Evolutionary conservation across 2,113 vertebrate species (phyloP).

Genomic region (Chlorodrepanis virens): DNA sequence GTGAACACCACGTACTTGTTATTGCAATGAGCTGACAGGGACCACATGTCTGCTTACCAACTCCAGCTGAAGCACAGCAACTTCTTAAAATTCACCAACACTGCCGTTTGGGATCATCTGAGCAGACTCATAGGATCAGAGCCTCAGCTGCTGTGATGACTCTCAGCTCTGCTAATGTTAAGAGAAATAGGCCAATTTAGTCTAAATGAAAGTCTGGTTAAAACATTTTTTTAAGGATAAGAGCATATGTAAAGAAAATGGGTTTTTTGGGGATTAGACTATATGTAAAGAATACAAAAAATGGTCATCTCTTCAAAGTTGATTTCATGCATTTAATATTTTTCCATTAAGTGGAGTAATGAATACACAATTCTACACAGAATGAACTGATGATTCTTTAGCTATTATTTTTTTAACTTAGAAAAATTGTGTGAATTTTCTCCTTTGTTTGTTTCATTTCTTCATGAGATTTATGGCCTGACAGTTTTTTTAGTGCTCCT

Average conservation of each 20-base stretch:
- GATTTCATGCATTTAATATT: not conserved
- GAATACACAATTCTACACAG: not conserved
- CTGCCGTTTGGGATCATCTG: not conserved
- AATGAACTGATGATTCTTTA: not conserved
- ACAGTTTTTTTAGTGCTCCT: not conserved
- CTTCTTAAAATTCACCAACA: not conserved
- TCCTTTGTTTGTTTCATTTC: not conserved
- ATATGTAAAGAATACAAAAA: not conserved
- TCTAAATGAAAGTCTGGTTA: not conserved
- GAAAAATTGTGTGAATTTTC: not conserved
- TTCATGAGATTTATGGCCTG: not conserved
- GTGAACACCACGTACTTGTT: slow-evolving; percentile 2
- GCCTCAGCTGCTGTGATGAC: not conserved
- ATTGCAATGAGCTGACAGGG: not conserved
- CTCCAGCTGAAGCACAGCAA: not conserved
- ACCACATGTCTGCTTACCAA: slow-evolving; percentile 8
- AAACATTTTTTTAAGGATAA: not conserved
- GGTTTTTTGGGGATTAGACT: not conserved
- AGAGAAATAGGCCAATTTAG: not conserved
- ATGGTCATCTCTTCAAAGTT: not conserved
- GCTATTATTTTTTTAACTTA: not conserved
- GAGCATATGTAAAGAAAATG: not conserved
- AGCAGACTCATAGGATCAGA: not conserved
- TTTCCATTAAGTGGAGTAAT: not conserved
- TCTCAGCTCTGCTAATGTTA: not conserved